Percentiles rank a stretch among this genome's conserved stretches.
These are phyloP conservation scores for Suricata suricatta DNA, from an alignment of 2,113 vertebrate genomes.

Conservation along the genomic window DNA sequence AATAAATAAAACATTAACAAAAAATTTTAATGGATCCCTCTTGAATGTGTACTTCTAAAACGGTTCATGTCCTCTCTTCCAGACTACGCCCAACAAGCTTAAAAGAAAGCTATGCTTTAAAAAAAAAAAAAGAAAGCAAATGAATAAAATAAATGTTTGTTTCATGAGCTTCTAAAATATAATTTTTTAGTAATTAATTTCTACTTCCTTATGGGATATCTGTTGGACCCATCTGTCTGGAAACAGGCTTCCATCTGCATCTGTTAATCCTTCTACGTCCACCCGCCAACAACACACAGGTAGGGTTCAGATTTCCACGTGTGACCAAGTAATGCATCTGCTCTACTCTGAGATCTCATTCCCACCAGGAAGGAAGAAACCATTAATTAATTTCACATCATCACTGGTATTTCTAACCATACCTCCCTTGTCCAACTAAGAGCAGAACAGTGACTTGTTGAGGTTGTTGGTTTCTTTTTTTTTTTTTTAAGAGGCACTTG, in stretches of 20 bases:
- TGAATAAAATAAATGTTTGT: neutral
- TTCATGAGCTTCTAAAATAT: neutral
- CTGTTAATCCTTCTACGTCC: neutral
- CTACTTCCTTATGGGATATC: neutral
- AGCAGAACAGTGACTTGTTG: neutral
- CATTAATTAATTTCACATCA: neutral
- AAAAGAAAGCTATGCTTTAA: neutral
- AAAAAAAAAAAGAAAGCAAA: neutral
- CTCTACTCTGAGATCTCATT: neutral
- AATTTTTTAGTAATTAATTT: neutral
- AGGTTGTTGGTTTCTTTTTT: neutral
- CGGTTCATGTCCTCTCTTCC: neutral
- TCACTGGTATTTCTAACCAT: neutral
- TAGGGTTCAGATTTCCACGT: neutral
- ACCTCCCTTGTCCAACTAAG: neutral
- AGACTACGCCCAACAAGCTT: neutral
- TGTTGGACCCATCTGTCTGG: neutral
- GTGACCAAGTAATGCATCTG: accelerated
- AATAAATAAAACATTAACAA: too few relatives aligned
- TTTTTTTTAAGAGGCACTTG: neutral
- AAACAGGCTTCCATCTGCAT: neutral
- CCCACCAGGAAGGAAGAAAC: neutral
- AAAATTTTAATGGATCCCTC: neutral
- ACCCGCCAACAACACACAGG: neutral
- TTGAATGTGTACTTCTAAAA: neutral